Evolutionary conservation across 2,797 vertebrate genomes (phyloP), one percentile per base, ranked within the genome.

Genomic region (Catostomus latipinnis): DNA sequence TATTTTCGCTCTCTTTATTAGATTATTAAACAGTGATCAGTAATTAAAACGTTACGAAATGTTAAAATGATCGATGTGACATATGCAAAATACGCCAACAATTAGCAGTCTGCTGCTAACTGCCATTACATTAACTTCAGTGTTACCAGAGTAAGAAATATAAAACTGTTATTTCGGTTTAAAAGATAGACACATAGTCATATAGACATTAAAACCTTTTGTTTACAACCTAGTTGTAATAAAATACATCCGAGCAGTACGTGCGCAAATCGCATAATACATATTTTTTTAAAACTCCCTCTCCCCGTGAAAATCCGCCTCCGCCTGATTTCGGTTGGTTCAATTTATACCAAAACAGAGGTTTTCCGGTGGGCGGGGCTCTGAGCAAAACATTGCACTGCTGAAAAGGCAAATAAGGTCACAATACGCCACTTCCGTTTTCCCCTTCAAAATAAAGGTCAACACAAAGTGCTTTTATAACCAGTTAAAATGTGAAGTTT

Each of bases 301-400:
- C 78, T 49, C 4, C 1, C 4, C 1, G 1, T 12, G 0, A 62
- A 73, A 67, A 6, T 4, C 71, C 80, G 6, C 62, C 76, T 57
- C 43, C 1, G 13, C 3, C 22, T 49, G 5, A 4, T 43, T 69
- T 57, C 82, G 80, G 14, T 87, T 87, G 84, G 86, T 57, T 74
- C 10, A 79, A 85, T 85, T 87, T 80, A 84, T 85, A 87, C 50
- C 58, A 66, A 83, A 83, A 85, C 77, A 74, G 6, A 45, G 43
- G 22, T 12, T 49, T 22, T 62, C 11, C 57, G 67, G 50, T 70
- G 79, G 73, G 60, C 34, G 56, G 22, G 48, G 11, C 22, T 60
- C 6, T 34, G 45, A 13, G 5, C 5, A 46, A 53, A 46, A 46
- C 10, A n/a, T 18, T 61, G 46, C 18, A 49, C n/a, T 22, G 46